A percentile compares a stretch with the other conserved stretches of the same genome.
phyloP scores from a whole-genome alignment of 1,140 invertebrate species.

The Drosophila novamexicana region DNA sequence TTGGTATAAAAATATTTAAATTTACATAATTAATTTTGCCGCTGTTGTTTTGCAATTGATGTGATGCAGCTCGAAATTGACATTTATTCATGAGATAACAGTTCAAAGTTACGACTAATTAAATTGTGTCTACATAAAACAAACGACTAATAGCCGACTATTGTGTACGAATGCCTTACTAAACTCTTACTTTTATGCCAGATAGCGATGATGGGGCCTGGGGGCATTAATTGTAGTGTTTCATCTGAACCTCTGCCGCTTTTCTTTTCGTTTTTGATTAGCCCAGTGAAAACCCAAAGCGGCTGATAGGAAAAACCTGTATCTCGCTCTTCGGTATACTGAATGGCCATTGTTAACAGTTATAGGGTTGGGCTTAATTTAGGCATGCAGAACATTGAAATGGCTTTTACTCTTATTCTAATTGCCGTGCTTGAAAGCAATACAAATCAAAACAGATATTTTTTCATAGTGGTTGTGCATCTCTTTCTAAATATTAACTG shows the following conservation, averaged over 20 bases:
- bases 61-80: constrained; percentile 35
- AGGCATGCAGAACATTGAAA: too few species aligned
- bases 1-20: constrained; percentile 36
- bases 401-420: too few species aligned
- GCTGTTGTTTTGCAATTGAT: constrained; percentile 50
- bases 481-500: not conserved
- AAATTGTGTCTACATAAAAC: constrained; percentile 58
- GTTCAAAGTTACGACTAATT: constrained; percentile 66
- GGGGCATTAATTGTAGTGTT: constrained; percentile 2
- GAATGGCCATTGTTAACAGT: constrained; percentile 19
- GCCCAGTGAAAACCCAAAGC: constrained; percentile 28
- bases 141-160: constrained; percentile 53
- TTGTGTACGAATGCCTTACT: constrained; percentile 50
- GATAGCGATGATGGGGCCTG: constrained; percentile 2
- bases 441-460: too few species aligned
- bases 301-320: constrained; percentile 27
- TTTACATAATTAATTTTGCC: constrained; percentile 64
- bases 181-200: constrained; percentile 66
- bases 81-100: constrained; percentile 74
- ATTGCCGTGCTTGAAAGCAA: too few species aligned
- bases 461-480: too few species aligned
- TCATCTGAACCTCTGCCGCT: constrained; percentile 14
- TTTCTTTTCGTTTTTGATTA: constrained; percentile 44
- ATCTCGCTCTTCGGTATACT: not conserved
- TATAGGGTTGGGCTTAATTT: constrained; percentile 36